phyloP scores from a whole-genome alignment of 1,140 invertebrate species.

The Hycleus cichorii region DNA sequence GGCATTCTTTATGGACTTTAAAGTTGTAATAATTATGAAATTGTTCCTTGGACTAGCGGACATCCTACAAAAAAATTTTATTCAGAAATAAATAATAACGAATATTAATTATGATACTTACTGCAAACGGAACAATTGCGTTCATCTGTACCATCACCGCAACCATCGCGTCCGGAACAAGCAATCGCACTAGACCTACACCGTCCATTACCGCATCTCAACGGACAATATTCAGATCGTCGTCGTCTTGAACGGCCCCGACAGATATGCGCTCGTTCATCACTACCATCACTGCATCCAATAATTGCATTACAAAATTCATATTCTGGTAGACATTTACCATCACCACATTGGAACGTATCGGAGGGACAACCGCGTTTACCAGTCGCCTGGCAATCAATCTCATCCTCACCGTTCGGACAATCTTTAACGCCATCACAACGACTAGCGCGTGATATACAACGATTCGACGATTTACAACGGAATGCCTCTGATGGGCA shows the following conservation, averaged over 20 bases:
- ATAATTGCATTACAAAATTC: conserved; percentile 86
- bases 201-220: conserved; percentile 75
- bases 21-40: conserved; percentile 25
- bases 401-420: conserved; percentile 69
- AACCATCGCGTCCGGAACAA: conserved; percentile 81
- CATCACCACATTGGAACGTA: conserved; percentile 73
- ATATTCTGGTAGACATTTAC: conserved; percentile 78
- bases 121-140: conserved; percentile 74
- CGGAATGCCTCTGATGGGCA: conserved; percentile 54
- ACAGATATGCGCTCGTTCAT: conserved; percentile 72
- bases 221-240: conserved; percentile 54
- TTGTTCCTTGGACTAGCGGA: conserved; percentile 41
- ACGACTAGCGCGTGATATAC: conserved; percentile 64
- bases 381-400: conserved; percentile 52
- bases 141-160: conserved; percentile 84
- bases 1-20: conserved; percentile 26
- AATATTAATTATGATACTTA: conserved; percentile 50
- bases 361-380: conserved; percentile 59
- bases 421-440: conserved; percentile 76
- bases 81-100: not conserved
- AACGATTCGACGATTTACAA: conserved; percentile 56
- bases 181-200: conserved; percentile 80
- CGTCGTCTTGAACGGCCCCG: conserved; percentile 34
- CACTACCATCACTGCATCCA: conserved; percentile 75
- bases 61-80: conserved; percentile 47